Percentiles rank a stretch among this genome's conserved stretches.
Conservation (phyloP, 1,140 invertebrate species). For the Bilobella aurantiaca region DNA sequence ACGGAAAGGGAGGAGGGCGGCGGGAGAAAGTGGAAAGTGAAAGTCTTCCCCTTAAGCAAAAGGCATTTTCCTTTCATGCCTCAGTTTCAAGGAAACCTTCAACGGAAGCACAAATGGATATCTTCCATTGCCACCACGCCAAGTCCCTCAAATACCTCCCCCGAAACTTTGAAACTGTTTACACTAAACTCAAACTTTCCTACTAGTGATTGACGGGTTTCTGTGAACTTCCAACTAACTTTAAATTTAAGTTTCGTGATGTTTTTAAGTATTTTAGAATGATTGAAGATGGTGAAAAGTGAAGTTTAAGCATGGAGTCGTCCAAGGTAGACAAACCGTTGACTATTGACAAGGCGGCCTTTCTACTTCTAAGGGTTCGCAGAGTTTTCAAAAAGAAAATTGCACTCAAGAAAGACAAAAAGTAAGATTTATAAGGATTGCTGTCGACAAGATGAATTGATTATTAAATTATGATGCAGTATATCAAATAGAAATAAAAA, state of each 20-base stretch:
- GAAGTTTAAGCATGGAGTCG: neutral
- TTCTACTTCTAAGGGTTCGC: slow-evolving; percentile 72
- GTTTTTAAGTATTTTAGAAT: too few relatives aligned
- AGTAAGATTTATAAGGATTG: slow-evolving; percentile 8
- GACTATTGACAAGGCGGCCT: slow-evolving; percentile 74
- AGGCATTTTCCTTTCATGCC: neutral
- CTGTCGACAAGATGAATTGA: too few relatives aligned
- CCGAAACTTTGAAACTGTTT: neutral
- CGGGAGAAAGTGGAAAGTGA: neutral
- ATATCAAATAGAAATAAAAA: too few relatives aligned
- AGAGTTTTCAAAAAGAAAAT: slow-evolving; percentile 82
- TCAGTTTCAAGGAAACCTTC: neutral
- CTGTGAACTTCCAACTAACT: too few relatives aligned
- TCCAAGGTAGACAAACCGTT: slow-evolving; percentile 38
- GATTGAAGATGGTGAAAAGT: too few relatives aligned
- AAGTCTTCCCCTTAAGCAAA: neutral
- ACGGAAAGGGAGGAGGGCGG: too few relatives aligned
- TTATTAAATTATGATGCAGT: too few relatives aligned
- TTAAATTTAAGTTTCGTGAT: too few relatives aligned
- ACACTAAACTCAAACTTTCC: neutral
- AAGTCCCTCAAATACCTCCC: neutral
- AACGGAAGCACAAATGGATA: neutral
- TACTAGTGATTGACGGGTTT: neutral
- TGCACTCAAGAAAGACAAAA: slow-evolving; percentile 60
- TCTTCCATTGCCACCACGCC: neutral